These are phyloP conservation scores for Neodiprion fabricii DNA, from an alignment of 1,140 invertebrate species.

Conservation along the genomic window DNA sequence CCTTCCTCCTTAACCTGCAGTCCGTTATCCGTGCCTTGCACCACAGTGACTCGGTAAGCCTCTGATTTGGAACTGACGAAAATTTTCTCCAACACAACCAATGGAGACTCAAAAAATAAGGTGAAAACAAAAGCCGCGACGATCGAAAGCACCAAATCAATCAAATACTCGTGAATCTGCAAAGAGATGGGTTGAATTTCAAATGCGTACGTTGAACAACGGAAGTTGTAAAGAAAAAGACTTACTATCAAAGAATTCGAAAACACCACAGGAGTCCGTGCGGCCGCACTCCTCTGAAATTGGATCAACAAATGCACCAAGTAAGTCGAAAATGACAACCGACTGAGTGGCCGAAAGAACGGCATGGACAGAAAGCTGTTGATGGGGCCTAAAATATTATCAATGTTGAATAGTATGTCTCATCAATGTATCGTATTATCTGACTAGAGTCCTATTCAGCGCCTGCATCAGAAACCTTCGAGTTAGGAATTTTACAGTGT, in stretches of 20 bases:
- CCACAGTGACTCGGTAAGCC: not conserved
- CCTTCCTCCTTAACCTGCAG: no score
- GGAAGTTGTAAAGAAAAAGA: not conserved
- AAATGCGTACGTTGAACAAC: no score
- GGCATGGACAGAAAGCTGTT: conserved; percentile 64
- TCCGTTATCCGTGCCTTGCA: not conserved
- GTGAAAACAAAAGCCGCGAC: conserved; percentile 26
- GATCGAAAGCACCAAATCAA: conserved; percentile 25
- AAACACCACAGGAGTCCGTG: conserved; percentile 22
- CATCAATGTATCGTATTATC: not conserved
- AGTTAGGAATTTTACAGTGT: no score
- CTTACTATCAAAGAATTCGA: conserved; percentile 21
- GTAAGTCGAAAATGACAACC: conserved; percentile 67
- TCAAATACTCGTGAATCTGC: conserved; percentile 25
- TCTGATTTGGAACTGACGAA: not conserved
- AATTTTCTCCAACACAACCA: conserved; percentile 32
- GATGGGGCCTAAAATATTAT: conserved; percentile 54
- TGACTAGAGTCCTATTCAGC: no score
- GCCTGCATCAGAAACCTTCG: no score
- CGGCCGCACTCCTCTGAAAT: conserved; percentile 6
- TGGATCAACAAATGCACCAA: conserved; percentile 57
- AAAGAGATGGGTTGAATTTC: not conserved
- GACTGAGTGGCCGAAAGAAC: conserved; percentile 62
- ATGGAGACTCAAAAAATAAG: conserved; percentile 28
- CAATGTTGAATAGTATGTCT: no score